Percentiles rank a stretch among this genome's conserved stretches.
Evolutionary conservation across 2,113 vertebrate species (phyloP).

Genomic region (Phocoena sinus): DNA sequence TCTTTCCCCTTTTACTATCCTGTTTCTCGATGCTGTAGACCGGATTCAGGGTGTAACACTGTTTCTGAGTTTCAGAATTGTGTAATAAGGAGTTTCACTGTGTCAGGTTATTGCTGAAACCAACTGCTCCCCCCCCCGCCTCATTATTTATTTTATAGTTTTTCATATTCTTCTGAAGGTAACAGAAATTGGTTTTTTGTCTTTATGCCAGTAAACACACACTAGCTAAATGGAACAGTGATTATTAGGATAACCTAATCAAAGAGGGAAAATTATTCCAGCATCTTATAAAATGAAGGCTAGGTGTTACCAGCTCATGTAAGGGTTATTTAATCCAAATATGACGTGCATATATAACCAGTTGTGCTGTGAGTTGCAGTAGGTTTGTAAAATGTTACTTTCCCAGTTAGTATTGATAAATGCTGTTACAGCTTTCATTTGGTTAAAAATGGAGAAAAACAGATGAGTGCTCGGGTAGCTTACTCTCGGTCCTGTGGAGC

Average conservation of each 20-base stretch:
- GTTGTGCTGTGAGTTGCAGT: not conserved
- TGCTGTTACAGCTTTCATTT: not conserved
- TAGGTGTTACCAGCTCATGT: not conserved
- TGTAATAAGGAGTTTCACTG: not conserved
- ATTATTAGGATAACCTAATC: not conserved
- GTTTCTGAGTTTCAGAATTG: conserved; percentile 1
- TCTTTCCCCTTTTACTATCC: not conserved
- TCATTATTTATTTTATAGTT: not conserved
- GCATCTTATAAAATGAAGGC: not conserved
- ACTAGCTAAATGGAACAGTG: not conserved
- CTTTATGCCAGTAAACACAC: not conserved
- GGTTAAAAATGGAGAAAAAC: not conserved
- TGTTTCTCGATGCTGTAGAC: not conserved
- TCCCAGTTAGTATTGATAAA: not conserved
- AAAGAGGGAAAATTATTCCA: not conserved
- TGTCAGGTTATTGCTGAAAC: not conserved
- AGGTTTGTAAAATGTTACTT: not conserved
- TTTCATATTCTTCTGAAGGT: not conserved
- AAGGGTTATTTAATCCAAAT: not conserved
- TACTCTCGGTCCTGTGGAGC: not conserved
- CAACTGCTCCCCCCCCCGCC: too few relatives aligned
- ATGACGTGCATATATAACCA: not conserved
- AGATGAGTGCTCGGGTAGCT: not conserved
- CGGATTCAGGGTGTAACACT: not conserved
- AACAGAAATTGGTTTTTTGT: not conserved